These are phyloP conservation scores for Heliopora coerulea DNA, from an alignment of 92 coral and sea anemone species.

Conservation along the genomic window DNA sequence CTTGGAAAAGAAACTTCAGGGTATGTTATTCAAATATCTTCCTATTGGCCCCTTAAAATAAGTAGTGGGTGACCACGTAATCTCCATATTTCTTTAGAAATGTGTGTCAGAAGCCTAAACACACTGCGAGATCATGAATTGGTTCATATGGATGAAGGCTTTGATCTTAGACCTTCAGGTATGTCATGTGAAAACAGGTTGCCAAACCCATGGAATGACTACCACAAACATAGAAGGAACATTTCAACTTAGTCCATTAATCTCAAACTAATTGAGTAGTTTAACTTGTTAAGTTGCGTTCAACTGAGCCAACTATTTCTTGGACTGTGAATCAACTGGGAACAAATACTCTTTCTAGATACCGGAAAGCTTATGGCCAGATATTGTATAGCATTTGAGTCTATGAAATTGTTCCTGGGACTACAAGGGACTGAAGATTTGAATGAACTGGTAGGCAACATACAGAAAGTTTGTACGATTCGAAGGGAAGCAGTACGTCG, in stretches of 20 bases:
- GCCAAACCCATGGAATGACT: no score
- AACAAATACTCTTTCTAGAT: constrained; percentile 45
- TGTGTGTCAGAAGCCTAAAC: constrained; percentile 84
- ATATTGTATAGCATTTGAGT: constrained; percentile 91
- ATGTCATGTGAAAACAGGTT: no score
- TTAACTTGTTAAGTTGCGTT: no score
- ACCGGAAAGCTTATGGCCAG: constrained; percentile 96
- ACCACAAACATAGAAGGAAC: no score
- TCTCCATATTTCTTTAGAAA: constrained; percentile 46
- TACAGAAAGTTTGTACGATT: no score
- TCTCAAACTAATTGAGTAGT: no score
- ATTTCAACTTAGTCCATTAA: no score
- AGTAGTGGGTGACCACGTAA: no score
- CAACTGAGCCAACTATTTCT: no score
- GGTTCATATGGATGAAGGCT: constrained; percentile 91
- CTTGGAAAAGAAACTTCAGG: constrained; percentile 90
- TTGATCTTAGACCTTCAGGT: constrained; percentile 91
- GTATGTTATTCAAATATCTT: constrained; percentile 36
- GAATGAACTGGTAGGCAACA: constrained; percentile 71
- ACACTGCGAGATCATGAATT: constrained; percentile 76
- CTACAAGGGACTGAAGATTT: constrained; percentile 72
- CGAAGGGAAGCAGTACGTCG: no score
- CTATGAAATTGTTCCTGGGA: constrained; percentile 78
- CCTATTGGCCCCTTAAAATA: no score
- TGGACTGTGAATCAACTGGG: no score